Evolutionary conservation across 2,797 vertebrate genomes (phyloP).

Genomic region (Channa striata): DNA sequence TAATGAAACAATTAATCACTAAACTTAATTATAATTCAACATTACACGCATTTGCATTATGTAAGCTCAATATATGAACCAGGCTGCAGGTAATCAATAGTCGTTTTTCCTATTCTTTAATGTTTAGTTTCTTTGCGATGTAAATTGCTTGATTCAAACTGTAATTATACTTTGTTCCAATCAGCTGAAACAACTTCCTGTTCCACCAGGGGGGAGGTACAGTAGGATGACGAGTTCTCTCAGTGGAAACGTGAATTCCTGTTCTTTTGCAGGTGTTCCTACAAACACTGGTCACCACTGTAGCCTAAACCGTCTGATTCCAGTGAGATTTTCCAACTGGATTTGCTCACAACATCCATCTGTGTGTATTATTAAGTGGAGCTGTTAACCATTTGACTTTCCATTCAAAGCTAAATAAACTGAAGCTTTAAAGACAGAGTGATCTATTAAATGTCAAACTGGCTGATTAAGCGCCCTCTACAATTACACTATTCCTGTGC

Average conservation of each 20-base stretch:
- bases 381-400: slow-evolving; percentile 67
- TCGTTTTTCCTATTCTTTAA: slow-evolving; percentile 24
- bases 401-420: slow-evolving; percentile 73
- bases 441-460: slow-evolving; percentile 73
- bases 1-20: neutral
- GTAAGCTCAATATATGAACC: neutral
- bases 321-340: slow-evolving; percentile 55
- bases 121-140: slow-evolving; percentile 24
- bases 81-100: slow-evolving; percentile 31
- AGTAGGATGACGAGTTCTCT: slow-evolving; percentile 43
- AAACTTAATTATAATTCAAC: neutral
- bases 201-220: slow-evolving; percentile 20
- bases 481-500: slow-evolving; percentile 53
- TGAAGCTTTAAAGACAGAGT: slow-evolving; percentile 50
- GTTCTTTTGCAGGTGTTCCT: slow-evolving; percentile 75
- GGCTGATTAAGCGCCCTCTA: slow-evolving; percentile 54
- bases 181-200: slow-evolving; percentile 62
- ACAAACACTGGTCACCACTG: slow-evolving; percentile 69
- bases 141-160: slow-evolving; percentile 46
- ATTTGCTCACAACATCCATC: slow-evolving; percentile 58
- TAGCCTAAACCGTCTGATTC: slow-evolving; percentile 65
- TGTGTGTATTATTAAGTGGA: slow-evolving; percentile 59
- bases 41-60: neutral
- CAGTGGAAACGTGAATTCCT: slow-evolving; percentile 55
- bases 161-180: slow-evolving; percentile 64